Conservation (phyloP, 2,113 vertebrate species). For the Lutjanus erythropterus region DNA sequence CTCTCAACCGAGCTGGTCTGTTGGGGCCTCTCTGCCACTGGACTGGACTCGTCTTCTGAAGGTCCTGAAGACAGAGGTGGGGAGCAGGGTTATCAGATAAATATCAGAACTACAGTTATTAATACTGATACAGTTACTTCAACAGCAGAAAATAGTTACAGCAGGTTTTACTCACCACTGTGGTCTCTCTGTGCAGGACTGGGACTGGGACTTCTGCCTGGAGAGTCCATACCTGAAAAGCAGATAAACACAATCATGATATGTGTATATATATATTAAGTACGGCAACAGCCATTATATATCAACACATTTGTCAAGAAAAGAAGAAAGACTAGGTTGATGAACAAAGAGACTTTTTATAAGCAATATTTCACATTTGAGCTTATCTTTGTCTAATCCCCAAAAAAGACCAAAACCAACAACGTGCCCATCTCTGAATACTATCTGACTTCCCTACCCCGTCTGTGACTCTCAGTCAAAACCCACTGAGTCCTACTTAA, state of each 20-base stretch:
- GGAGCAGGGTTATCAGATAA: not conserved
- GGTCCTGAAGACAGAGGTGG: slow-evolving; percentile 24
- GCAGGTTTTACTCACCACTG: slow-evolving; percentile 44
- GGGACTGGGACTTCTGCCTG: slow-evolving; percentile 54
- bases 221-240: slow-evolving; percentile 70
- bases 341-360: not conserved
- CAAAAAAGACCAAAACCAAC: too few relatives aligned
- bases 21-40: slow-evolving; percentile 17
- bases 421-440: not conserved
- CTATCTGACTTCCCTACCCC: not conserved
- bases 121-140: not conserved
- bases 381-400: not conserved
- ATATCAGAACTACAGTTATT: not conserved
- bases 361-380: not conserved
- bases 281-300: not conserved
- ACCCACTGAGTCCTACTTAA: not conserved
- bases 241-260: not conserved
- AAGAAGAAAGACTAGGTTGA: not conserved
- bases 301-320: not conserved
- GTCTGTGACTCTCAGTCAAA: not conserved
- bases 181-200: slow-evolving; percentile 40
- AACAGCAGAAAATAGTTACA: not conserved
- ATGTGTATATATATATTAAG: too few relatives aligned
- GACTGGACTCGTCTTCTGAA: slow-evolving; percentile 51
- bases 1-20: not conserved